Percentiles rank a stretch among this genome's conserved stretches.
These are phyloP conservation scores for Stenoptilia bipunctidactyla DNA, from an alignment of 2,888 invertebrate species.

Conservation along the genomic window DNA sequence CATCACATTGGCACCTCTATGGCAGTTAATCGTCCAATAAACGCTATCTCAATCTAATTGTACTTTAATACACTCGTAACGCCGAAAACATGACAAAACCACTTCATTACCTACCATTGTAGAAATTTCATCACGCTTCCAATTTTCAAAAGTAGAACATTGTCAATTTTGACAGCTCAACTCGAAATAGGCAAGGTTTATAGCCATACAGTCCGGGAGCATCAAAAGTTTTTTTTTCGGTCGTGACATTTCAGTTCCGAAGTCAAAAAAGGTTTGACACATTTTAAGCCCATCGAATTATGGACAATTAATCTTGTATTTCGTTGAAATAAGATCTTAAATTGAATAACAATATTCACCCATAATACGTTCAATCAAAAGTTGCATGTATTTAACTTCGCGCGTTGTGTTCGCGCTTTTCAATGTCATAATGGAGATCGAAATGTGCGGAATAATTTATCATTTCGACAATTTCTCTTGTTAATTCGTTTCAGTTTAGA, in stretches of 20 bases:
- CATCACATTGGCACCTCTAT: conserved; percentile 20
- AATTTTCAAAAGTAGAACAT: conserved; percentile 15
- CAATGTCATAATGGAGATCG: conserved; percentile 26
- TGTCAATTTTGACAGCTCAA: too few relatives aligned
- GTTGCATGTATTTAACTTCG: neutral
- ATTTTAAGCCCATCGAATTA: too few relatives aligned
- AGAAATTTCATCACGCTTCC: conserved; percentile 46
- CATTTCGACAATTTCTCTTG: conserved; percentile 47
- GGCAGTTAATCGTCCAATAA: conserved; percentile 54
- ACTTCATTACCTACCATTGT: conserved; percentile 50
- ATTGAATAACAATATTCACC: neutral
- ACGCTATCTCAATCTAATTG: conserved; percentile 59
- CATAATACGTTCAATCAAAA: too few relatives aligned
- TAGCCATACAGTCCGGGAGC: too few relatives aligned
- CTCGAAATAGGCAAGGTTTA: too few relatives aligned
- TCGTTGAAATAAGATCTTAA: neutral
- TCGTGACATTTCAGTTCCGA: too few relatives aligned
- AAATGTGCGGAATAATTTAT: conserved; percentile 44
- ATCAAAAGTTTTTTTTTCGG: too few relatives aligned
- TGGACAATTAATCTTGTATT: neutral
- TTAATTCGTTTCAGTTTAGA: conserved; percentile 49
- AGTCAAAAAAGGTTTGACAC: too few relatives aligned
- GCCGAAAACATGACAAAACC: conserved; percentile 53
- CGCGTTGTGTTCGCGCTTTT: neutral
- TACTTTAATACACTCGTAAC: conserved; percentile 51